Evolutionary conservation across 2,888 invertebrate species (phyloP), one percentile per base, ranked within the genome.

Genomic region (Pachliopta kotzebuea): DNA sequence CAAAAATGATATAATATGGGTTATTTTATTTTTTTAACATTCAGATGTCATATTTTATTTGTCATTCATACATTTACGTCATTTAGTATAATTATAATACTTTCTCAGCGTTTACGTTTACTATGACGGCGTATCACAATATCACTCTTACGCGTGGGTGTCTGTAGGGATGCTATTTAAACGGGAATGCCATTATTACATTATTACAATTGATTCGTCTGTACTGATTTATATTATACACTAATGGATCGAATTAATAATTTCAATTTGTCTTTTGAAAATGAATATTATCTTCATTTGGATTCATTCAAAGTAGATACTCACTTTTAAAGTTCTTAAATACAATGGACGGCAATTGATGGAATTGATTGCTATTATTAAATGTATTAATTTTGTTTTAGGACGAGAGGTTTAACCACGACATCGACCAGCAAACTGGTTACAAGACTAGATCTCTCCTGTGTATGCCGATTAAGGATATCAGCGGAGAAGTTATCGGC

Each of bases 391-490:
- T 65, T 68, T 82, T 79, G 78, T 85, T 86, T 68, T 78, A 90
- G 90, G 90, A 90, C 69, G 86, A 89, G 71, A 94, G 98, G 76
- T 98, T 98, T 86, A 98, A 98, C 93, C 96, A 97, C 84, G 97
- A 97, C 87, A 96, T 98, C 78, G 98, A 98, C 88, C 95, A 95
- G 72, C 94, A 96, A 86, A 98, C 98, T 24, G 98, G 98, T 56
- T 98, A 98, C 91, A 95, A 96, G 84, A 98, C 98, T 62, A 95
- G 96, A 86, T 97, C 97, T 63, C 94, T 98, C 72, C 94, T 98
- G 68, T 98, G 98, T 85, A 98, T 98, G 98, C 98, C 98, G 62
- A 98, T 98, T 83, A 96, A 97, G 88, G 98, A 98, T 88, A 96
- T 96, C 82, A 96, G 96, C 77, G 98, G 97, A 49, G 98, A 98